Evolutionary conservation across 2,113 vertebrate species (phyloP).

Genomic region (Cephalophus harveyi): DNA sequence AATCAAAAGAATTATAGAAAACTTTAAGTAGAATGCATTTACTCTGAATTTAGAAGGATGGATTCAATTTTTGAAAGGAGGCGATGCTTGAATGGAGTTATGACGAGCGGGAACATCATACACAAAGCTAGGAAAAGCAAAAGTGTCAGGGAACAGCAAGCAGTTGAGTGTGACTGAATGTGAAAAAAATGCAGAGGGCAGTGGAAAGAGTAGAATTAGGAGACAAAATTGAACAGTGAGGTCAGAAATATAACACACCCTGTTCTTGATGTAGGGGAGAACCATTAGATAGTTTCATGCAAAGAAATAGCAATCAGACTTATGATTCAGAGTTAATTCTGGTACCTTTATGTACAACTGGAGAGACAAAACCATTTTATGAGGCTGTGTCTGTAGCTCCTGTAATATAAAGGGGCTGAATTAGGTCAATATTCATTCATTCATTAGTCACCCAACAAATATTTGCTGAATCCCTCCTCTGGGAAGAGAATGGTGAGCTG

Average conservation of each 20-base stretch:
- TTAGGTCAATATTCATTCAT: not conserved
- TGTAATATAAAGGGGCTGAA: not conserved
- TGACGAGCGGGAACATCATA: not conserved
- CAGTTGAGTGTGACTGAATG: not conserved
- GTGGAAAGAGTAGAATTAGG: not conserved
- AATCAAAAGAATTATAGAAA: not conserved
- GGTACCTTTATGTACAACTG: not conserved
- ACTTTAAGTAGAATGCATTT: not conserved
- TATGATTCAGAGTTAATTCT: not conserved
- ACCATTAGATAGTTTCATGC: not conserved
- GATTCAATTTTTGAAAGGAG: not conserved
- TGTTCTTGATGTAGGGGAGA: not conserved
- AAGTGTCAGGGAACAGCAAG: not conserved
- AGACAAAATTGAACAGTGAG: not conserved
- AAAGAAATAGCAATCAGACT: not conserved
- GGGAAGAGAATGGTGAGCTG: not conserved
- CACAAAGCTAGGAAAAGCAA: not conserved
- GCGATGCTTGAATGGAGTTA: not conserved
- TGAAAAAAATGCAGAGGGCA: not conserved
- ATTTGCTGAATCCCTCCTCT: not conserved
- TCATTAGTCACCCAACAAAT: not conserved
- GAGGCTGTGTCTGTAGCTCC: not conserved
- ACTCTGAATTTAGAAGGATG: not conserved
- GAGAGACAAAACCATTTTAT: not conserved
- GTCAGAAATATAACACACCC: not conserved